Evolutionary conservation across 1,140 invertebrate species (phyloP), one percentile per base, ranked within the genome.

Genomic region (Drosophila pruinosa): DNA sequence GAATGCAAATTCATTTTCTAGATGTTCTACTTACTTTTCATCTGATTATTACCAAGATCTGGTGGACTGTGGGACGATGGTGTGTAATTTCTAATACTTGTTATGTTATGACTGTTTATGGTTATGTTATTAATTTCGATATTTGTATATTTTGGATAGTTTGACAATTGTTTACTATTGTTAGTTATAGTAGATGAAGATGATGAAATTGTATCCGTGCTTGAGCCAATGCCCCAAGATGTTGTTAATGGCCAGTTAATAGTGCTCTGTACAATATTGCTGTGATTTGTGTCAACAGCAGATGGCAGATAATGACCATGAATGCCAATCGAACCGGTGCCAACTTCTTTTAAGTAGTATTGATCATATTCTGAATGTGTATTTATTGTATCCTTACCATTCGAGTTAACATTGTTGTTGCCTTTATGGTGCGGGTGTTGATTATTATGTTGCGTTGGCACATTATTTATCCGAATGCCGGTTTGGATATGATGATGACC

Each of bases 1-100:
- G 12, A 14, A 47, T 45, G 41, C 41, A 10, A 59, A 48, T 24
- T 21, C 54, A 48, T 53, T 59, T 61, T 54, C 12, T 68, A 22
- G 26, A 26, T 38, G 36, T 69, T 71, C 56, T 75, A 78, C 75
- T 72, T 78, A 78, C 67, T 62, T 72, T 78, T 75, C 22, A 19
- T 65, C 22, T 48, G 58, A 38, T 58, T 15, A 56, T 63, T 64
- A 69, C 39, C 94, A 94, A 88, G 93, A 93, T 53, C 26, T 50
- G 93, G 93, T 53, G 89, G 78, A 89, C 93, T 94, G 65, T 80
- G 76, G 71, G 67, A 74, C 64, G 57, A 38, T 75, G 65, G 59
- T 72, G 78, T 75, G 57, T 85, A 64, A 78, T 75, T 78, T 62
- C 45, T 83, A 77, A 56, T 52, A 41, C 8, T 34, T 54, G 47